A percentile compares a stretch with the other conserved stretches of the same genome.
Conservation (phyloP, 2,888 invertebrate genomes). For the Nephrotoma appendiculata region DNA sequence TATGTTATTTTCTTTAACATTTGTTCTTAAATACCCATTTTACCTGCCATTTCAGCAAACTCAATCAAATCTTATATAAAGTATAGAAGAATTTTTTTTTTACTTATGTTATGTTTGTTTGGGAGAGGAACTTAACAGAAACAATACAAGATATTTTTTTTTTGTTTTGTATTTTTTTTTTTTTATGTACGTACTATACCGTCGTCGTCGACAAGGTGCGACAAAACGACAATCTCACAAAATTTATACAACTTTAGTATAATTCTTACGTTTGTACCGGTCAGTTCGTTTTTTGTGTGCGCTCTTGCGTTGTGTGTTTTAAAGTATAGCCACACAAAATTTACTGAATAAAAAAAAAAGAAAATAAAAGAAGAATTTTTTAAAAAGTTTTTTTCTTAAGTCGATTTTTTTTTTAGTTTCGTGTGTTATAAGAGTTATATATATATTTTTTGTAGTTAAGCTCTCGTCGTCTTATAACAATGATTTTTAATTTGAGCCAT, state of each 20-base stretch:
- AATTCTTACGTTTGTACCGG: constrained; percentile 3
- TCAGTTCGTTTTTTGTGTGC: neutral
- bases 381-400: constrained; percentile 1
- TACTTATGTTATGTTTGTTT: neutral
- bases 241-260: constrained; percentile 1
- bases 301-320: neutral
- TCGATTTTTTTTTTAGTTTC: neutral
- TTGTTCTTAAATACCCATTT: constrained; percentile 2
- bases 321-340: neutral
- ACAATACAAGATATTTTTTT: neutral
- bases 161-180: neutral
- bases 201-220: constrained; percentile 8
- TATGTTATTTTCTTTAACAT: neutral
- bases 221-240: constrained; percentile 2
- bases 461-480: neutral
- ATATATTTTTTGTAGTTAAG: neutral
- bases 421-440: neutral
- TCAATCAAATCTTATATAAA: neutral
- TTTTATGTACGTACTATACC: constrained; percentile 3
- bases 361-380: neutral
- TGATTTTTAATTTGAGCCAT: neutral
- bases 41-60: constrained; percentile 2
- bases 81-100: neutral
- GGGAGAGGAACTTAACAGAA: neutral
- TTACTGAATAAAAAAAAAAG: neutral